Base-by-base conservation (phyloP, 2,888 invertebrate species). In the Monoplex corrugatus region DNA sequence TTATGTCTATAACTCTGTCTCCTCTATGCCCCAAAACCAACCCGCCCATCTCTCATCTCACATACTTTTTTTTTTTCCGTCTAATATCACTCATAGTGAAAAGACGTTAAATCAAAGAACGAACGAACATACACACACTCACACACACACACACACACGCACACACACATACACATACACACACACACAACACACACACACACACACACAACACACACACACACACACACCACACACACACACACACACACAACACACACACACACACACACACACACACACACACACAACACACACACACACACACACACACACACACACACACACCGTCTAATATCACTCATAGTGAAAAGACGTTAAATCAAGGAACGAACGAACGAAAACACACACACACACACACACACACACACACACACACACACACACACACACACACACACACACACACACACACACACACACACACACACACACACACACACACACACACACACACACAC, bases 111-210 rank as follows among this genome's bases (percentile, higher is more conserved):
- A n/a, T n/a, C n/a, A n/a, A n/a, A n/a, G n/a, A n/a, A 72, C 72
- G 28, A 13, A 72, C 72, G 28, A 13, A 72, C 72, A 72, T n/a
- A 72, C 72, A 72, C 72, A 72, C 72, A 72, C 72, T 19, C 72
- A 72, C 72, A 72, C 72, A 72, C 72, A 72, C 72, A 72, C 72
- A 72, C 72, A 72, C 72, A 72, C 72, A 72, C 72, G 32, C 72
- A 19, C 72, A 72, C 28, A 72, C n/a, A n/a, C n/a, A n/a, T n/a
- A n/a, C n/a, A n/a, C n/a, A n/a, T n/a, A n/a, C n/a, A n/a, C n/a
- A n/a, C n/a, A n/a, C 72, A 72, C 28, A 72, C 72, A 72, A 72
- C 28, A 72, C 72, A 72, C 32, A 19, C 72, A 72, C 28, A 72
- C 72, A 72, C 72, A 72, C 72, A 28, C 72, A 72, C 72, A 72